Base-by-base conservation (phyloP, 2,113 vertebrate genomes). In the Tetrao urogallus region DNA sequence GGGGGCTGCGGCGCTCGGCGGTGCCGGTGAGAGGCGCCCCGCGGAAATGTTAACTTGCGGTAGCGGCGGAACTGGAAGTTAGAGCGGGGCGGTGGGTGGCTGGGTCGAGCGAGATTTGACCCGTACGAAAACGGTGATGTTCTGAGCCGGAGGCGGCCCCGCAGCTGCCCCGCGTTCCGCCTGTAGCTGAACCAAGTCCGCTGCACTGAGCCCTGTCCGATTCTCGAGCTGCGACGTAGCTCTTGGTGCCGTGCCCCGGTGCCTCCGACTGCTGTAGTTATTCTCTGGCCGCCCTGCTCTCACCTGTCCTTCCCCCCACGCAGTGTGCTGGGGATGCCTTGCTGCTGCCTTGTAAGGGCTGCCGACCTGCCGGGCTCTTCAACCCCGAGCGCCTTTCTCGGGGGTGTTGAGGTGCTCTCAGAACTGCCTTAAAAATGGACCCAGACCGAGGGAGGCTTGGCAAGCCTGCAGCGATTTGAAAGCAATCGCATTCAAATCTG, bases 381-480 rank as follows among this genome's bases (percentile, higher is more conserved):
- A 74, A 24, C 78, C 77, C 72, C 67, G 32, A 85, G 71, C 10
- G 14, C 60, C 81, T 65, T 57, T 84, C 87, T 85, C 69, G 6
- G 10, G 85, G 76, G 56, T 54, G 4, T 63, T 34, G 77, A 93
- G 79, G 73, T 93, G 82, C 88, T 96, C 90, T 92, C 81, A 86
- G 76, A 92, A 61, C 69, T 7, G 11, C 93, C 79, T 95, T 91
- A 72, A 92, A 97, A 92, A 85, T 54, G 82, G 54, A 81, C 88
- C 47, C 28, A 56, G 27, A 43, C 57, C 21, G 81, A 93, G 74
- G 24, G 32, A 91, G 86, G 80, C 74, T 97, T 97, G 97, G 96
- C 96, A 97, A 88, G 69, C 69, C 90, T 89, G 80, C 79, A 66
- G 87, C 25, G 3, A 88, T 94, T 90, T 82, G 88, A 95, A 95